phyloP scores from a whole-genome alignment of 2,113 vertebrate species.

The Typhlomys cinereus region DNA sequence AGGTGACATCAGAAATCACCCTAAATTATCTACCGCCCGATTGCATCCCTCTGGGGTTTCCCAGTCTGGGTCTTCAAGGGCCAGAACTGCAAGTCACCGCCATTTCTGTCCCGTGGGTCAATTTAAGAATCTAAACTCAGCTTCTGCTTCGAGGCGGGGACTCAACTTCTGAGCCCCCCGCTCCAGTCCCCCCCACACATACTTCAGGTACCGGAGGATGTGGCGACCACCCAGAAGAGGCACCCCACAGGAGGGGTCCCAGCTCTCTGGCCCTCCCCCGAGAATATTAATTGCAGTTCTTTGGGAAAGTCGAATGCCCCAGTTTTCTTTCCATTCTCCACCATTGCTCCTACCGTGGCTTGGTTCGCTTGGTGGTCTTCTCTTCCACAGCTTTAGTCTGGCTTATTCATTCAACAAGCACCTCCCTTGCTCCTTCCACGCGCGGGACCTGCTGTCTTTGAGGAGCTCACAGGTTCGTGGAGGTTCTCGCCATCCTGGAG shows the following conservation, averaged over 20 bases:
- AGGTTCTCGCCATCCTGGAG: too few species aligned
- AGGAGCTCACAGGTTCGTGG: neutral
- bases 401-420: neutral
- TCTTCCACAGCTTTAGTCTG: neutral
- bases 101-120: too few species aligned
- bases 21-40: too few species aligned
- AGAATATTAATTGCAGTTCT: neutral
- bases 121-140: too few species aligned
- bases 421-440: neutral
- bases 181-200: too few species aligned
- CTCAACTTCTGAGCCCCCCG: too few species aligned
- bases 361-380: neutral
- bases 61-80: too few species aligned
- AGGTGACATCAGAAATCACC: too few species aligned
- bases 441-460: neutral
- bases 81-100: too few species aligned
- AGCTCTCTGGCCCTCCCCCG: neutral
- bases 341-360: neutral
- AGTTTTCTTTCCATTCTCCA: neutral
- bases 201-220: neutral
- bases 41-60: too few species aligned
- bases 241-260: neutral
- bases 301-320: neutral
- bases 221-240: neutral
- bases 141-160: too few species aligned